A percentile compares a stretch with the other conserved stretches of the same genome.
Conservation (phyloP, 2,797 vertebrate genomes). For the Pseudochirops corinnae region DNA sequence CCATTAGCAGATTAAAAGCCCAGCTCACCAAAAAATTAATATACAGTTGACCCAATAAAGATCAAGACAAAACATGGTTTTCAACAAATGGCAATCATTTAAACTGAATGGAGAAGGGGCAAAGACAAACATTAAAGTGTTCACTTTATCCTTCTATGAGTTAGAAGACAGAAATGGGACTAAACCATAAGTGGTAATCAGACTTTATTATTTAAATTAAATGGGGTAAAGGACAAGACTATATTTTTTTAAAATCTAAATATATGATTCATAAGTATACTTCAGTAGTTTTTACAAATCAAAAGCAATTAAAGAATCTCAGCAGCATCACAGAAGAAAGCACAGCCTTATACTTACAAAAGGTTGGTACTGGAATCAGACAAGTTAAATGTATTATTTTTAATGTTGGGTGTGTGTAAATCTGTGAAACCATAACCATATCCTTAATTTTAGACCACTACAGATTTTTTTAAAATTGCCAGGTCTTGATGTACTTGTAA, state of each 20-base stretch:
- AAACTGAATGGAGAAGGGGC: neutral
- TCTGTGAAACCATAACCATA: conserved; percentile 22
- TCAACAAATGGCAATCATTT: conserved; percentile 36
- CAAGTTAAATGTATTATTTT: conserved; percentile 38
- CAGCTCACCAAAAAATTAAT: conserved; percentile 29
- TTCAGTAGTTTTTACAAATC: conserved; percentile 24
- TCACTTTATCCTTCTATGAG: neutral
- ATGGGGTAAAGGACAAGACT: neutral
- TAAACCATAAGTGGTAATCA: neutral
- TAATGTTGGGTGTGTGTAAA: neutral
- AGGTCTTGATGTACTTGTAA: conserved; percentile 43
- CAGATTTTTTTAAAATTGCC: conserved; percentile 11
- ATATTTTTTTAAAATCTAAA: neutral
- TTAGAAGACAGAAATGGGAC: neutral
- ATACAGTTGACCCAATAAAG: conserved; percentile 40
- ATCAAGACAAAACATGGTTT: conserved; percentile 55
- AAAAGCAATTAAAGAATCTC: conserved; percentile 53
- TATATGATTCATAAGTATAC: neutral
- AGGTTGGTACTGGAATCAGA: conserved; percentile 26
- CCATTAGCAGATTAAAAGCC: conserved; percentile 12
- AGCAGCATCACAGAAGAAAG: conserved; percentile 52
- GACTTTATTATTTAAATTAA: neutral
- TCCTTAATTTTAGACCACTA: conserved; percentile 20
- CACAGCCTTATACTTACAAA: conserved; percentile 50
- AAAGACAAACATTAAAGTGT: neutral